Percentiles rank a stretch among this genome's conserved stretches.
phyloP scores from a whole-genome alignment of 2,888 invertebrate species.

The Diaperis boleti region DNA sequence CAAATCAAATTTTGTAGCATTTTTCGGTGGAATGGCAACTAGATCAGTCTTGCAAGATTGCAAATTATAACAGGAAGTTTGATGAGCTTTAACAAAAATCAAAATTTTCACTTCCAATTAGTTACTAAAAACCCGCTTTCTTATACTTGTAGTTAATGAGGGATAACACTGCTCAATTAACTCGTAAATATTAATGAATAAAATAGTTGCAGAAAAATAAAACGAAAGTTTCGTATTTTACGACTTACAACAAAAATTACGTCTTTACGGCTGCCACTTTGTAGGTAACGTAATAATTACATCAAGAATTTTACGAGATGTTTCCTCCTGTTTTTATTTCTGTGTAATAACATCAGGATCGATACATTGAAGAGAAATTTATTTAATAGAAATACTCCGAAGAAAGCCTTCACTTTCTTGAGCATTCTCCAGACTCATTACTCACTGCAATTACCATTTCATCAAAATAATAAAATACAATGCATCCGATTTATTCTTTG shows the following conservation, averaged over 20 bases:
- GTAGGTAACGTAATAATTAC: constrained; percentile 8
- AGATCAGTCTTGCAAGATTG: too few relatives aligned
- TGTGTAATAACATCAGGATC: too few relatives aligned
- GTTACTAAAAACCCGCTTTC: constrained; percentile 5
- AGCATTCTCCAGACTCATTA: constrained; percentile 1
- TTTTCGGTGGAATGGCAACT: too few relatives aligned
- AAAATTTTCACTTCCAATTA: constrained; percentile 28
- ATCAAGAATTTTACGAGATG: background rate
- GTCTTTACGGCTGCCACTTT: constrained; percentile 1
- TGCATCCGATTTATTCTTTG: background rate
- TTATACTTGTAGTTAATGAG: constrained; percentile 9
- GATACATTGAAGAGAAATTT: too few relatives aligned
- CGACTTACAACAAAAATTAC: background rate
- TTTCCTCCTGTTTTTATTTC: background rate
- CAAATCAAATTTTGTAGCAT: too few relatives aligned
- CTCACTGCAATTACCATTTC: too few relatives aligned
- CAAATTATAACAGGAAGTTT: too few relatives aligned
- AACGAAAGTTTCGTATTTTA: constrained; percentile 15
- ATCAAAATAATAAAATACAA: background rate
- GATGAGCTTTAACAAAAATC: too few relatives aligned
- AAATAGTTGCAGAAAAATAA: constrained; percentile 7
- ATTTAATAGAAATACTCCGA: too few relatives aligned
- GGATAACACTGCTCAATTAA: background rate
- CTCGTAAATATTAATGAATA: constrained; percentile 6
- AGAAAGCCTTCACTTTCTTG: constrained; percentile 16